Percentiles rank a stretch among this genome's conserved stretches.
Evolutionary conservation across 2,113 vertebrate genomes (phyloP).

Genomic region (Nesoenas mayeri): DNA sequence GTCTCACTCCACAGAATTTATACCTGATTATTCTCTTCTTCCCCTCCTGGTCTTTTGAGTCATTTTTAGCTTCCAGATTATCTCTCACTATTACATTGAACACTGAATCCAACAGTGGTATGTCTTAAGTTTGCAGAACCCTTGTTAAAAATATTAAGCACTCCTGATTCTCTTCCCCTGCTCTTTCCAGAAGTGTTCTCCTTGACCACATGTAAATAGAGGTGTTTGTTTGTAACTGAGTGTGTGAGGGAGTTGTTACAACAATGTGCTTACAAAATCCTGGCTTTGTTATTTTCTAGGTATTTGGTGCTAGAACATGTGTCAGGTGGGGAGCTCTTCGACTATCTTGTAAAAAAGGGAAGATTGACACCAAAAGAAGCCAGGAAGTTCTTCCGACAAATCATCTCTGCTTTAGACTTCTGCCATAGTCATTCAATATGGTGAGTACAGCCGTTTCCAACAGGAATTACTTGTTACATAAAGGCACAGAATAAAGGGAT

Average conservation of each 20-base stretch:
- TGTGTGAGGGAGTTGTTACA: not conserved
- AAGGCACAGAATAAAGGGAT: not conserved
- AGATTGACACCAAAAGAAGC: constrained; percentile 98
- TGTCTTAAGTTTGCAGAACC: not conserved
- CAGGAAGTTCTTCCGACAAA: constrained; percentile 98
- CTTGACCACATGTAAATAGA: not conserved
- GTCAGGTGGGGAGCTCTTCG: constrained; percentile 97
- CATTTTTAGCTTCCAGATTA: not conserved
- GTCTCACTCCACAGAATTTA: not conserved
- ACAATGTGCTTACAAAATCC: not conserved
- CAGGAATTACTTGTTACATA: not conserved
- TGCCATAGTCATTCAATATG: constrained; percentile 99
- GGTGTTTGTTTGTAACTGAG: not conserved
- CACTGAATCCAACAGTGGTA: not conserved
- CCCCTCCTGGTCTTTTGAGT: not conserved
- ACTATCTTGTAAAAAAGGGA: constrained; percentile 99
- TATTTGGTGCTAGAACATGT: constrained; percentile 99
- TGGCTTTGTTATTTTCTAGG: constrained; percentile 69
- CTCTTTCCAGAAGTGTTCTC: not conserved
- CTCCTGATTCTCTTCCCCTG: not conserved
- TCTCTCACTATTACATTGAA: not conserved
- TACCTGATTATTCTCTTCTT: not conserved
- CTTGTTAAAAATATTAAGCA: not conserved
- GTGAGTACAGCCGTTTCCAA: constrained; percentile 74
- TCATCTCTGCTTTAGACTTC: constrained; percentile 98